A percentile compares a stretch with the other conserved stretches of the same genome.
Evolutionary conservation across 2,113 vertebrate species (phyloP).

Genomic region (Scophthalmus maximus): DNA sequence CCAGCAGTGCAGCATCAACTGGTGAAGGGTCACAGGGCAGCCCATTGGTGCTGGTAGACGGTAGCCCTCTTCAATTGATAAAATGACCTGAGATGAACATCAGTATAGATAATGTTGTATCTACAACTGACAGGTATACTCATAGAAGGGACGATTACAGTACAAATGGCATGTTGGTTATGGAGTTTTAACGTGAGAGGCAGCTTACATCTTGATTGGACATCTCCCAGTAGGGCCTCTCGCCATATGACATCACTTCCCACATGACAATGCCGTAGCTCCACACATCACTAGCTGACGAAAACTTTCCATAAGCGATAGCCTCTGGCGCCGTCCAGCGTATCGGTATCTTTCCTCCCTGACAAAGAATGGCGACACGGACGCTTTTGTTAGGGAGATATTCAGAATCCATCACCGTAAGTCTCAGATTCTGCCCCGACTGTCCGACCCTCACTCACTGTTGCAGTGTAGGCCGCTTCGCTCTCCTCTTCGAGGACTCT

Average conservation of each 20-base stretch:
- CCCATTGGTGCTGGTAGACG: conserved; percentile 96
- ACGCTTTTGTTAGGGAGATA: not conserved
- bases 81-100: conserved; percentile 87
- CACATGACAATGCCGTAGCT: conserved; percentile 99
- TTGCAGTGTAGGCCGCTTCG: conserved; percentile 80
- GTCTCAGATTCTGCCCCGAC: not conserved
- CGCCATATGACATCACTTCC: conserved; percentile 99
- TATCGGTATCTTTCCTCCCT: conserved; percentile 98
- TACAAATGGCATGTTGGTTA: not conserved
- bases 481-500: conserved; percentile 91
- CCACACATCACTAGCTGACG: conserved; percentile 94
- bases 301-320: conserved; percentile 96
- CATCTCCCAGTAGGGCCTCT: conserved; percentile 99
- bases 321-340: conserved; percentile 98
- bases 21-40: conserved; percentile 94
- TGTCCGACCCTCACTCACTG: conserved; percentile 63
- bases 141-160: not conserved
- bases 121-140: not conserved
- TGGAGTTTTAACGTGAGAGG: not conserved
- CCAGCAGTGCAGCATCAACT: conserved; percentile 99
- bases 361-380: conserved; percentile 20
- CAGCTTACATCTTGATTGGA: conserved; percentile 87
- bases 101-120: conserved; percentile 3
- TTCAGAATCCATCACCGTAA: not conserved
- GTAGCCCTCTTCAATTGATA: conserved; percentile 98